A percentile compares a stretch with the other conserved stretches of the same genome.
phyloP scores from a whole-genome alignment of 2,797 vertebrate species.

The Brotula barbata region DNA sequence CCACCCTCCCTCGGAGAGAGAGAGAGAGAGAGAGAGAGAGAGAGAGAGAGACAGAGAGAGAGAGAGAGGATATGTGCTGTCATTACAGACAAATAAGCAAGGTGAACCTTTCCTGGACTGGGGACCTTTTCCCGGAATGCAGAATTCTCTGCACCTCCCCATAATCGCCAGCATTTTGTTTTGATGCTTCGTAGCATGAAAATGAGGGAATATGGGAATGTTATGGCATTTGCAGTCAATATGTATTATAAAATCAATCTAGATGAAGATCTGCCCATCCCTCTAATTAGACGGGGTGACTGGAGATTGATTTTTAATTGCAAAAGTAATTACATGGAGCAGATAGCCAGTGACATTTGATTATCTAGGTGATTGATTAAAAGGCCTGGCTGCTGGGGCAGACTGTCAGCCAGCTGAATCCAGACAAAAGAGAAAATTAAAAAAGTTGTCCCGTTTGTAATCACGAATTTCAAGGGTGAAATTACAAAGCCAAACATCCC shows the following conservation, averaged over 20 bases:
- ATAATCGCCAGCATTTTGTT: slow-evolving; percentile 70
- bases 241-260: slow-evolving; percentile 99
- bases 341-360: slow-evolving; percentile 99
- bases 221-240: slow-evolving; percentile 99
- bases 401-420: slow-evolving; percentile 95
- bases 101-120: slow-evolving; percentile 86
- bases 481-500: slow-evolving; percentile 96
- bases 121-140: slow-evolving; percentile 81
- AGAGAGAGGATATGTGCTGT: slow-evolving; percentile 80
- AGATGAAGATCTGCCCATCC: slow-evolving; percentile 99
- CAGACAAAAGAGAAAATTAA: slow-evolving; percentile 99
- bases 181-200: slow-evolving; percentile 84
- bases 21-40: too few species aligned
- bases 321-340: slow-evolving; percentile 99
- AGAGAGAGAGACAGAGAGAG: too few species aligned
- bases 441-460: slow-evolving; percentile 99
- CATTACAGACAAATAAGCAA: slow-evolving; percentile 76
- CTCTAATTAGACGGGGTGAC: slow-evolving; percentile 99
- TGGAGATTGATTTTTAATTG: slow-evolving; percentile 99
- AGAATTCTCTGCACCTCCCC: slow-evolving; percentile 48
- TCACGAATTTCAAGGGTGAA: slow-evolving; percentile 99
- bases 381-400: slow-evolving; percentile 94
- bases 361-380: slow-evolving; percentile 99
- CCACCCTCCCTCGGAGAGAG: slow-evolving; percentile 39
- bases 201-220: slow-evolving; percentile 97